These are phyloP conservation scores for Hyaena hyaena DNA, from an alignment of 2,113 vertebrate species.

Conservation along the genomic window DNA sequence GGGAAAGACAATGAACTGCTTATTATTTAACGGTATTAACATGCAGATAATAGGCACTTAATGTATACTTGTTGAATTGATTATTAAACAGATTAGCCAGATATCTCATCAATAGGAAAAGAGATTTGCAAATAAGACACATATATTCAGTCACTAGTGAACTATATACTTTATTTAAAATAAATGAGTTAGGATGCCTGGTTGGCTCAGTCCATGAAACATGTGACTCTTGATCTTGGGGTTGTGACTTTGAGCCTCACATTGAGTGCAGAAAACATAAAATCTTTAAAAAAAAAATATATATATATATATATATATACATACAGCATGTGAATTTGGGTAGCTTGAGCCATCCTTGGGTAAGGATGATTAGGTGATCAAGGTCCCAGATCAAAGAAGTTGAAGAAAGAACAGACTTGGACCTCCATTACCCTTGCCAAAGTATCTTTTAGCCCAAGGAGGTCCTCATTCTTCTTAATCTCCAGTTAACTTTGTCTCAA, in stretches of 20 bases:
- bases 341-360: background rate
- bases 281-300: background rate
- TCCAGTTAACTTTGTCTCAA: background rate
- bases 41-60: background rate
- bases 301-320: background rate
- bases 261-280: too few relatives aligned
- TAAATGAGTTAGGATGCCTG: background rate
- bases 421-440: background rate
- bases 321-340: background rate
- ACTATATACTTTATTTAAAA: background rate
- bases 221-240: too few relatives aligned
- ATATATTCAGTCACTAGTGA: background rate
- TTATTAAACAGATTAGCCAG: background rate
- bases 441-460: background rate
- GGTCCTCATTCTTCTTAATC: background rate
- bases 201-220: too few relatives aligned
- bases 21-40: background rate
- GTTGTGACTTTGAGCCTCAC: too few relatives aligned
- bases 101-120: background rate
- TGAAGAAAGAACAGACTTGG: background rate
- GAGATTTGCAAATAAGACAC: background rate
- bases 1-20: background rate
- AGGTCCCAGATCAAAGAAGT: background rate
- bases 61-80: background rate
- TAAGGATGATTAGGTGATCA: background rate